A percentile compares a stretch with the other conserved stretches of the same genome.
Evolutionary conservation across 2,888 invertebrate genomes (phyloP).

Genomic region (Laspeyria flexula): DNA sequence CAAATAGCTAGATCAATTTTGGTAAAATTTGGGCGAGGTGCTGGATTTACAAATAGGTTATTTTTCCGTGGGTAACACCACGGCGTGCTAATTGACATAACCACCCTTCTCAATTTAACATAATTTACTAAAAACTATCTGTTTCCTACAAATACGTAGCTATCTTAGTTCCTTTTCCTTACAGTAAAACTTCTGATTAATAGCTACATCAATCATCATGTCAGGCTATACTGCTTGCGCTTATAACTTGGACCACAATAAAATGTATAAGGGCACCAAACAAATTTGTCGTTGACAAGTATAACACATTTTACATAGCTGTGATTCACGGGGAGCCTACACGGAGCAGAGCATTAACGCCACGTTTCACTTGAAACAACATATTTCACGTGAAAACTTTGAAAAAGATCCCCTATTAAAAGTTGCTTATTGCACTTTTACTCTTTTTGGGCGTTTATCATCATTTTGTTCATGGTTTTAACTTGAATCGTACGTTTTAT

Average conservation of each 20-base stretch:
- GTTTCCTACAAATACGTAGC: too few relatives aligned
- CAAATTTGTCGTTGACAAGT: constrained; percentile 51
- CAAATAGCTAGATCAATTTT: too few relatives aligned
- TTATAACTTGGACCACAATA: constrained; percentile 20
- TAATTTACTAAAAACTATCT: too few relatives aligned
- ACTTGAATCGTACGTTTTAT: too few relatives aligned
- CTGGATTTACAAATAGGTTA: too few relatives aligned
- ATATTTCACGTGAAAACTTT: background rate
- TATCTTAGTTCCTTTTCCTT: too few relatives aligned
- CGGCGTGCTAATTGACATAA: too few relatives aligned
- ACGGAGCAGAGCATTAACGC: background rate
- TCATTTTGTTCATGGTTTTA: background rate
- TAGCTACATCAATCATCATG: too few relatives aligned
- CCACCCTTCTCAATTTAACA: too few relatives aligned
- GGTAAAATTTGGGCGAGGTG: too few relatives aligned
- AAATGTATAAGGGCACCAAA: constrained; percentile 42
- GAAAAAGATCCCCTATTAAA: background rate
- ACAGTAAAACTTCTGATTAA: too few relatives aligned
- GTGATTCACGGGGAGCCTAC: constrained; percentile 18
- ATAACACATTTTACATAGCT: constrained; percentile 34
- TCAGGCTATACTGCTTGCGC: background rate
- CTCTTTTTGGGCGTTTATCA: background rate
- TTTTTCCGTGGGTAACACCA: too few relatives aligned
- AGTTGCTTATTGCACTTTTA: background rate
- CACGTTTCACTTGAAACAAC: background rate